Evolutionary conservation across 2,113 vertebrate species (phyloP).

Genomic region (Guaruba guarouba): DNA sequence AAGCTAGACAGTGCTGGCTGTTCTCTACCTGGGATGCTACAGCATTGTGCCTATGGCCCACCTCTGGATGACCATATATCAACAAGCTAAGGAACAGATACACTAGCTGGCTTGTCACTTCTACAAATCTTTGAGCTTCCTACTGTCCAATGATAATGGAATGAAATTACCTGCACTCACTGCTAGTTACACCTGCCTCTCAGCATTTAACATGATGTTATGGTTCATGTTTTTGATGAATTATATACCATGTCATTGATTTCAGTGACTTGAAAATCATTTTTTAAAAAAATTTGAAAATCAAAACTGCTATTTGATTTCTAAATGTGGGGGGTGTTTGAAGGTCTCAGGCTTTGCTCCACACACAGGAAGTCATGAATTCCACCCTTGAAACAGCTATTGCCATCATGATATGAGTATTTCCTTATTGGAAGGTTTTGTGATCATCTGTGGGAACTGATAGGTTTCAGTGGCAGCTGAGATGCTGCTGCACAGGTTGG

Average conservation of each 20-base stretch:
- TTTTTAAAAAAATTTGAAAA: background rate
- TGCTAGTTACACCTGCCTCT: background rate
- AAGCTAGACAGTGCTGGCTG: background rate
- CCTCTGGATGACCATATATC: background rate
- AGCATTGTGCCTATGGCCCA: background rate
- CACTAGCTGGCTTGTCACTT: background rate
- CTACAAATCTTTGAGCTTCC: background rate
- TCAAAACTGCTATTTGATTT: background rate
- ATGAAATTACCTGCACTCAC: background rate
- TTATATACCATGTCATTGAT: background rate
- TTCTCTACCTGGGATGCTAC: background rate
- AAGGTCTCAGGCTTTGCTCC: background rate
- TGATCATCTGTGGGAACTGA: background rate
- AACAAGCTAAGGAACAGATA: background rate
- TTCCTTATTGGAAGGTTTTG: background rate
- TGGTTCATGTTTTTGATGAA: background rate
- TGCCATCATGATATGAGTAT: rapidly evolving
- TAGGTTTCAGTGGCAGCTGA: background rate
- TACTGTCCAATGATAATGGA: background rate
- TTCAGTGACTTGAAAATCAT: background rate
- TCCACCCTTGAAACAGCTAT: background rate
- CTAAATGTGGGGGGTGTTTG: background rate
- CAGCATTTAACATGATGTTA: background rate
- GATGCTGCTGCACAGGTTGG: background rate
- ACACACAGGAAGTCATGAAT: background rate